Evolutionary conservation across 2,113 vertebrate genomes (phyloP).

Genomic region (Vidua macroura): DNA sequence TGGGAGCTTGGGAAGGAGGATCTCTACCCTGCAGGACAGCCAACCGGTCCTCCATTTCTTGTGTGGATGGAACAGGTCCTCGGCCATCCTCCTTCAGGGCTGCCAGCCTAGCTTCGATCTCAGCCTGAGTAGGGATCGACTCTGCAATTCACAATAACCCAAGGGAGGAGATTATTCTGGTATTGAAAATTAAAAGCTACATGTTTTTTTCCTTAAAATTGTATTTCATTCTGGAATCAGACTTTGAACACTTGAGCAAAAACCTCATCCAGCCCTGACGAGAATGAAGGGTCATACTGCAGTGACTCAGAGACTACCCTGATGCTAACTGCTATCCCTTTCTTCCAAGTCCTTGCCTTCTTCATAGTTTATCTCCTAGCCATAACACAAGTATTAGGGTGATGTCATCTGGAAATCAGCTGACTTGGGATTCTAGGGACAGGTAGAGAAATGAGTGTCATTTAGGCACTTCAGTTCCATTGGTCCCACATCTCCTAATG

Average conservation of each 20-base stretch:
- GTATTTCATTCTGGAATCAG: background rate
- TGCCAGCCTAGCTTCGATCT: conserved; percentile 89
- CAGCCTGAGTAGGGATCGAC: conserved; percentile 82
- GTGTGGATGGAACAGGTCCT: conserved; percentile 76
- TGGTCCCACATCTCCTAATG: background rate
- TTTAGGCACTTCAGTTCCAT: background rate
- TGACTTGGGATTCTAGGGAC: background rate
- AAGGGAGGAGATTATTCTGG: background rate
- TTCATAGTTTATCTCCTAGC: background rate
- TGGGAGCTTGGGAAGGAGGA: conserved; percentile 73
- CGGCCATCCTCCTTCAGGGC: conserved; percentile 78
- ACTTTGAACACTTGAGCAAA: background rate
- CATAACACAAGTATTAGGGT: background rate
- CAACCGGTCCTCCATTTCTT: conserved; percentile 88
- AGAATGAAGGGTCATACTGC: background rate
- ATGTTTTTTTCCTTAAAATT: background rate
- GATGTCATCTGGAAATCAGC: background rate
- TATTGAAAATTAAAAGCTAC: background rate
- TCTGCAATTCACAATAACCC: conserved; percentile 70
- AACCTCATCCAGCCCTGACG: fast-evolving
- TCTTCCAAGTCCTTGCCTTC: background rate
- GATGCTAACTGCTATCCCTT: background rate
- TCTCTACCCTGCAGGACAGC: conserved; percentile 81
- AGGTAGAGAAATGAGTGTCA: background rate
- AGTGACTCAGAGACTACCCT: background rate